Evolutionary conservation across 92 coral and sea anemone species (phyloP), one percentile per base, ranked within the genome.

Genomic region (Paragorgia papillata): DNA sequence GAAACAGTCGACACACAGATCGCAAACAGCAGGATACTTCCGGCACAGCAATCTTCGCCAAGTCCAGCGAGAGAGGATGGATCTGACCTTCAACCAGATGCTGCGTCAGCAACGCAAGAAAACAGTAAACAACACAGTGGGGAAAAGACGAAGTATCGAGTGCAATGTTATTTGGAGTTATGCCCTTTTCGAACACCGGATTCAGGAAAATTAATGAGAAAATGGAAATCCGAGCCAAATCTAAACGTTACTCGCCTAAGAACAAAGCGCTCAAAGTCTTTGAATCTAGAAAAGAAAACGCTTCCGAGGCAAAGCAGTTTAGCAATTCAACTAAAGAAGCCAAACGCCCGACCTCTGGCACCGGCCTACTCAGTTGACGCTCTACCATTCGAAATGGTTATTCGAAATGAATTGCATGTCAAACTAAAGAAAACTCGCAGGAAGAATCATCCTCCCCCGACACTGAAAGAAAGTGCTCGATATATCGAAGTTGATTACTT

Each of bases 201-300:
- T 17, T 31, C 63, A n/a, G 26, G 26, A 41, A 53, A 33, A 53
- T 27, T 41, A 7, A 10, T 34, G 35, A 71, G 43, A 55, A 28
- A 28, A 30, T 71, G 78, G 78, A 71, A 71, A 54, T 71, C 78
- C 27, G 78, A 71, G 32, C 78, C 78, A 32, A 71, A 21, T 17
- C 64, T 71, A 39, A 71, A 55, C 18, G 50, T 71, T n/a, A 40
- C n/a, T 10, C 63, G 43, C 31, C 50, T 8, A 71, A 31, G 35
- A 69, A 30, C 59, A 54, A 22, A 58, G 64, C 78, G 78, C 32
- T 51, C 44, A 27, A 71, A 71, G 64, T 71, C 78, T n/a, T 50
- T 55, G 51, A 55, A 71, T n/a, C 54, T 53, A 17, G 78, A 71
- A 28, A 71, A 53, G 78, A 32, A 32, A 30, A 4, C 17, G 22